Percentiles rank a stretch among this genome's conserved stretches.
Conservation (phyloP, 2,797 vertebrate genomes). For the Catamblyrhynchus diadema region DNA sequence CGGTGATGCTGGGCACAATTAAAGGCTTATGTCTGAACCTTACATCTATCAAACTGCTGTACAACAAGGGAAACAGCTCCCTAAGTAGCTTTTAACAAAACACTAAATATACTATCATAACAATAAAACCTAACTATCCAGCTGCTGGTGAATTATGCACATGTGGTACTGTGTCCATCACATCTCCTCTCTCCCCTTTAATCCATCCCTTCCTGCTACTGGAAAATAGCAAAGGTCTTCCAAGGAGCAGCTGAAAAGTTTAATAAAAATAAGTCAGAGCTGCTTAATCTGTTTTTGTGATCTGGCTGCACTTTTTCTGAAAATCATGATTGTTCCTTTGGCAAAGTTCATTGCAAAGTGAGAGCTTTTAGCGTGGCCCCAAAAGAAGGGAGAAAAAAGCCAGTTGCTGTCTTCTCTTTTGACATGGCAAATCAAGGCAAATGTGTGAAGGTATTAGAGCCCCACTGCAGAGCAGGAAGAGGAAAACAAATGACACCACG, state of each 20-base stretch:
- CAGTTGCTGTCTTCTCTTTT: background rate
- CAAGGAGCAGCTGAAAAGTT: constrained; percentile 22
- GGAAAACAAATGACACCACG: background rate
- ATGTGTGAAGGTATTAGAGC: constrained; percentile 38
- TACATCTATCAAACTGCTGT: constrained; percentile 20
- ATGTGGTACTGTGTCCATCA: constrained; percentile 1
- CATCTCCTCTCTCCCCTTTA: background rate
- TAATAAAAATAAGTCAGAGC: background rate
- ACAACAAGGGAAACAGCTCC: constrained; percentile 16
- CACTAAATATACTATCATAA: constrained; percentile 7
- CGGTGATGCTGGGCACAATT: constrained; percentile 9
- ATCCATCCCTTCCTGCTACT: background rate
- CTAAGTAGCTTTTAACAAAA: constrained; percentile 30
- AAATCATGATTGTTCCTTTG: background rate
- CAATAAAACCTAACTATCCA: constrained; percentile 39
- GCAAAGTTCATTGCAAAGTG: background rate
- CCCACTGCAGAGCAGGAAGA: background rate
- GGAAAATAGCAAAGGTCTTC: constrained; percentile 15
- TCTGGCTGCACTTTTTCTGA: background rate
- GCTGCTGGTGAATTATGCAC: background rate
- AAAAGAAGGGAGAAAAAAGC: background rate
- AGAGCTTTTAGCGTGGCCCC: background rate
- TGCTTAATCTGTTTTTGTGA: background rate
- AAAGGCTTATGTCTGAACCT: constrained; percentile 41
- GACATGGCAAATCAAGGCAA: constrained; percentile 27